Conservation (phyloP, 2,797 vertebrate species). For the Chromobotia macracanthus region DNA sequence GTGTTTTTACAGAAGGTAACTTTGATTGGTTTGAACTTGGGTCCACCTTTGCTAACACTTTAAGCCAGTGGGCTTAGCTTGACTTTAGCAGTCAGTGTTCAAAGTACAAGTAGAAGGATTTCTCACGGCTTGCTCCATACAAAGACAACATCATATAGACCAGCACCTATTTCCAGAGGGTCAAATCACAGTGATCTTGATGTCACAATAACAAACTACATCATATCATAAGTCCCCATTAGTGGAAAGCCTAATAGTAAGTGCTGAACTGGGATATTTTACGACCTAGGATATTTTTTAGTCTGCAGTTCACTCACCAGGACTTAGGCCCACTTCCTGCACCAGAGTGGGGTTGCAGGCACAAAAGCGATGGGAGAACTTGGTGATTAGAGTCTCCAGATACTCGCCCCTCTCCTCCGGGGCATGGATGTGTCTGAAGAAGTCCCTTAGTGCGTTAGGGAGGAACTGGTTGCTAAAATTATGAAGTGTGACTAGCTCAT, state of each 20-base stretch:
- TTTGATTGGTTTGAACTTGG: constrained; percentile 45
- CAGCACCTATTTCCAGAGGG: neutral
- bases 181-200: neutral
- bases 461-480: constrained; percentile 99
- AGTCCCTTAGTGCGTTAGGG: constrained; percentile 95
- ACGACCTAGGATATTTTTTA: neutral
- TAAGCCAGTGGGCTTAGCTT: constrained; percentile 55
- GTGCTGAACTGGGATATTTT: neutral
- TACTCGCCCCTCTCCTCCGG: constrained; percentile 98
- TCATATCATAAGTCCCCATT: no score
- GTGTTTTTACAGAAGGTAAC: constrained; percentile 44
- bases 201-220: neutral
- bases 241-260: no score
- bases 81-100: constrained; percentile 52
- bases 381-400: constrained; percentile 98
- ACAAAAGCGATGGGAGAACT: constrained; percentile 97
- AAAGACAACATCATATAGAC: constrained; percentile 35
- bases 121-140: constrained; percentile 41
- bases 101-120: constrained; percentile 38
- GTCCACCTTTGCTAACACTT: constrained; percentile 55
- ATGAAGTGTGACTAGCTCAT: constrained; percentile 95
- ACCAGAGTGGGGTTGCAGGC: constrained; percentile 93
- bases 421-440: constrained; percentile 97
- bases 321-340: constrained; percentile 92
- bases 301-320: constrained; percentile 80